Conservation (phyloP, 2,113 vertebrate genomes). For the Riparia riparia region DNA sequence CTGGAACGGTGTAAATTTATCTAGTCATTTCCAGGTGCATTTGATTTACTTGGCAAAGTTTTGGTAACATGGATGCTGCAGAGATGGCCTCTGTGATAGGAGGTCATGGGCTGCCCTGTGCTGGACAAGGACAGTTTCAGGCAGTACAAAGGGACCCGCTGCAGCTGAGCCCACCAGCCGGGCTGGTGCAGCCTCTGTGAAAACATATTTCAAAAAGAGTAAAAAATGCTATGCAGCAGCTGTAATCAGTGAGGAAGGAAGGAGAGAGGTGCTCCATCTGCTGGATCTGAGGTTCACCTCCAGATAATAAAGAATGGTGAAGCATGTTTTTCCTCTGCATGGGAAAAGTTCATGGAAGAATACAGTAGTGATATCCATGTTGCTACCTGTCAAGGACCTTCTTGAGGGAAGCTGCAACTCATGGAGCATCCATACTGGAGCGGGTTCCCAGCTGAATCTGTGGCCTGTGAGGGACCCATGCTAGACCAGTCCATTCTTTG, state of each 20-base stretch:
- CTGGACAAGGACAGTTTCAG: rapidly evolving
- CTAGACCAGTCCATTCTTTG: not conserved
- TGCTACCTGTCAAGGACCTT: not conserved
- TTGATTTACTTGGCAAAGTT: not conserved
- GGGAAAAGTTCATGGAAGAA: not conserved
- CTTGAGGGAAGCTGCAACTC: not conserved
- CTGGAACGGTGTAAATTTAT: not conserved
- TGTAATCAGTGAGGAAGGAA: not conserved
- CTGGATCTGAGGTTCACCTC: not conserved
- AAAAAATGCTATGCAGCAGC: not conserved
- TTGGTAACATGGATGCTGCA: not conserved
- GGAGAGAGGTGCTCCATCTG: not conserved
- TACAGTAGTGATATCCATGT: not conserved
- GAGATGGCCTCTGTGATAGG: not conserved
- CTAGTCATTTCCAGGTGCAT: too few species aligned
- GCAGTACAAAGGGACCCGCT: rapidly evolving
- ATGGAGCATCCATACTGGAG: not conserved
- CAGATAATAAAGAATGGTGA: not conserved
- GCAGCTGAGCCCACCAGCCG: not conserved
- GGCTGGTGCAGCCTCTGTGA: not conserved
- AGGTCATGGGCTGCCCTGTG: rapidly evolving
- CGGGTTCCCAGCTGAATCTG: not conserved
- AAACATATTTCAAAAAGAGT: not conserved
- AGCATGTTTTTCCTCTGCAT: not conserved
- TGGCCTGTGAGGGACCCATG: rapidly evolving